Evolutionary conservation across 2,888 invertebrate species (phyloP), one percentile per base, ranked within the genome.

Genomic region (Anthophora plumipes): DNA sequence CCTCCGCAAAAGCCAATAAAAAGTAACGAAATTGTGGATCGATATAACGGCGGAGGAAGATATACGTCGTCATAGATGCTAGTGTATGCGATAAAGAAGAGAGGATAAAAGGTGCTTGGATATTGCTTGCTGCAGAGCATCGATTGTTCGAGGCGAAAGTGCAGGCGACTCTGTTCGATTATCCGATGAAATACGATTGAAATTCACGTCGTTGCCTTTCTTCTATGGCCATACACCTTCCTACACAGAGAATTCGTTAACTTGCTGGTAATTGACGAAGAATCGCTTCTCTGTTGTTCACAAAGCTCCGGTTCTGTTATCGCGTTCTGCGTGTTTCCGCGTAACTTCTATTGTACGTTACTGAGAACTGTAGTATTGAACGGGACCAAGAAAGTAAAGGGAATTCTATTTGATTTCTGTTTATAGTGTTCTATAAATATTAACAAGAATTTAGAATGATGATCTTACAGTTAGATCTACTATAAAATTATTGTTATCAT

Each of bases 111-210:
- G 41, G 52, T 59, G 59, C 31, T 64, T 60, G 22, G 43, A 69
- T 60, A 79, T 79, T 61, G 55, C 50, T 67, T 43, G 20, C 8
- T 2, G 12, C 54, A 1, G 59, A 14, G 50, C 31, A 82, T 61
- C 73, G 59, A 80, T 85, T 80, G 61, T 55, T 48, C 31, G 61
- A 17, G 7, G 63, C 48, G 25, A 61, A 75, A 81, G 81, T 71
- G 63, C 52, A 77, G 60, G 59, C 64, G 67, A 57, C 61, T 66
- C 63, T 31, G 63, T 55, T 79, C 70, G 52, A 67, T 54, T 73
- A 80, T 61, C 46, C 59, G 66, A 25, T 55, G 60, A 82, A 82
- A 72, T 67, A 70, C 73, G 67, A 82, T 85, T 52, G 71, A 55
- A 77, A 84, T 80, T 79, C 68, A 68, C 52, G 37, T 69, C 59